A percentile compares a stretch with the other conserved stretches of the same genome.
These are phyloP conservation scores for Nomada hirtipes DNA, from an alignment of 2,888 invertebrate genomes.

Conservation along the genomic window DNA sequence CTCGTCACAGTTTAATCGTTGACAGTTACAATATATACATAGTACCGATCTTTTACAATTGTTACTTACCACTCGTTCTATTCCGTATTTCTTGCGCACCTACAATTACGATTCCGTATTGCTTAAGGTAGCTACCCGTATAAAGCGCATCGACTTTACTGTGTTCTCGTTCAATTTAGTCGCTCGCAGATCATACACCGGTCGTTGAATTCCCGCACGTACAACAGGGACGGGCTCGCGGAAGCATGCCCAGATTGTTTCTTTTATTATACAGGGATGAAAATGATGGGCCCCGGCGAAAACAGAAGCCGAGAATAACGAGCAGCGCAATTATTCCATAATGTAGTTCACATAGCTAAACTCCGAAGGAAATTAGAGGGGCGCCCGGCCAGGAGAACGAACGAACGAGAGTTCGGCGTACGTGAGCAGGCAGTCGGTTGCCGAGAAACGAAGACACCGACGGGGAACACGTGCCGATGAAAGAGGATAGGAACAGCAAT, in stretches of 20 bases:
- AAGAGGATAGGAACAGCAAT: conserved; percentile 45
- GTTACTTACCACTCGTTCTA: too few relatives aligned
- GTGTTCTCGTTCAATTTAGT: too few relatives aligned
- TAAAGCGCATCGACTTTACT: too few relatives aligned
- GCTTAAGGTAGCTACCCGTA: too few relatives aligned
- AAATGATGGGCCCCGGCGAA: conserved; percentile 67
- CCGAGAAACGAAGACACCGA: conserved; percentile 49
- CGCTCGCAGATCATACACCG: background rate
- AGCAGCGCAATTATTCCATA: conserved; percentile 81
- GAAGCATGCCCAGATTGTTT: conserved; percentile 48
- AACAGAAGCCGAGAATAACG: conserved; percentile 74
- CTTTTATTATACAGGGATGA: conserved; percentile 63
- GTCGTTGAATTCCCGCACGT: background rate
- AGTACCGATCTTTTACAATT: too few relatives aligned
- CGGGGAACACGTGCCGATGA: conserved; percentile 50
- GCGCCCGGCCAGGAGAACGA: conserved; percentile 66
- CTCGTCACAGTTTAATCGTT: too few relatives aligned
- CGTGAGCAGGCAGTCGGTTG: conserved; percentile 55
- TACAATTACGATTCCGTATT: too few relatives aligned
- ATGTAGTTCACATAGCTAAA: conserved; percentile 80
- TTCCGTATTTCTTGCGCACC: too few relatives aligned
- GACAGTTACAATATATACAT: too few relatives aligned
- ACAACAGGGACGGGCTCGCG: conserved; percentile 28
- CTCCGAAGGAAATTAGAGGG: conserved; percentile 81
- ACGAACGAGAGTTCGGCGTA: conserved; percentile 70